Base-by-base conservation (phyloP, 2,888 invertebrate species). In the Orthosia gracilis region DNA sequence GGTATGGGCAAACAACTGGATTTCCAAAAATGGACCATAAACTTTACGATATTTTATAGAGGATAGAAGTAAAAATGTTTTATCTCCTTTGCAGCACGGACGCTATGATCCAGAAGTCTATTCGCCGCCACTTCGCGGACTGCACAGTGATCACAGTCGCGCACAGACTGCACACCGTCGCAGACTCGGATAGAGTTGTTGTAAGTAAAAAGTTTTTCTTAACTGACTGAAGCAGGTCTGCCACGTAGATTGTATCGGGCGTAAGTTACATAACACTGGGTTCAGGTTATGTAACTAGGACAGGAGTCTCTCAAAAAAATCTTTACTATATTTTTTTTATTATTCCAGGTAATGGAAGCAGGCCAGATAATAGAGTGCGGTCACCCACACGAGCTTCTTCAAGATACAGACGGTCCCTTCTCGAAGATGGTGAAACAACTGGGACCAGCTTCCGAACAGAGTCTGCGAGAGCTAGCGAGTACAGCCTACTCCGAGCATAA, bases 131-230 rank as follows among this genome's bases (percentile, higher is more conserved):
- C 91, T 99, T 99, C 92, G 96, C 97, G 0, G 94, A 98, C 58
- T 99, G 98, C 92, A 99, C 99, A 0, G 99, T 99, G 5, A 93
- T 99, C n/a, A 99, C 99, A 0, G 98, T 99, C 45, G 99, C 99
- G 1, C 99, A 99, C 95, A 97, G 99, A 4, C 94, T 99, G 73
- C 98, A 99, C 91, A 99, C 99, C 0, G 98, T 99, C 57, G 99
- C 99, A 95, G 99, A 99, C 91, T 98, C 98, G 9, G 98, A 99
- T 93, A 97, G 98, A 85, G 98, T 99, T 55, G 92, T 99, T 84
- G 98, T 98, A 66, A 96, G 98, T 92, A n/a, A 78, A 61, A 45
- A 13, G 21, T 17, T 9, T 21, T 21, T n/a, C n/a, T n/a, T n/a
- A n/a, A n/a, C n/a, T n/a, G n/a, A n/a, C n/a, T n/a, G n/a, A n/a